These are phyloP conservation scores for Ephialtes manifestator DNA, from an alignment of 2,888 invertebrate genomes.

Conservation along the genomic window DNA sequence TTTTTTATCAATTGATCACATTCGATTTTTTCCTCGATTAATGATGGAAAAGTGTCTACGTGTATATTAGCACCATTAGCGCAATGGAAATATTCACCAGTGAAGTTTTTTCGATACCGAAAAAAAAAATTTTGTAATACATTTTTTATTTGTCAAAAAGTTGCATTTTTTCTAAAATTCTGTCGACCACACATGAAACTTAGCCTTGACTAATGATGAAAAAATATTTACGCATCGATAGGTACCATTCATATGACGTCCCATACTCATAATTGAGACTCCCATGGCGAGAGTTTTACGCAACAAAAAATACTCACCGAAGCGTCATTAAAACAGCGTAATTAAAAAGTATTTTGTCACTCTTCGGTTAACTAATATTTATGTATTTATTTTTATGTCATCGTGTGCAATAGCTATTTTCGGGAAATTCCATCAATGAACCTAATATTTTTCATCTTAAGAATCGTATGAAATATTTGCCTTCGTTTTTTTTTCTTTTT, in stretches of 20 bases:
- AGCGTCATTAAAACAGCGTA: neutral
- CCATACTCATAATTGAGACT: neutral
- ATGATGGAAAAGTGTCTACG: too few species aligned
- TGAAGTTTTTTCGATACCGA: too few species aligned
- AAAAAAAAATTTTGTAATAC: too few species aligned
- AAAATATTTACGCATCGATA: too few species aligned
- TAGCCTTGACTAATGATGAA: too few species aligned
- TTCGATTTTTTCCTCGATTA: too few species aligned
- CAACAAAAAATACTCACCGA: neutral
- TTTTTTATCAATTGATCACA: too few species aligned
- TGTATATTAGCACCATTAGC: neutral
- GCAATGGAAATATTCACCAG: neutral
- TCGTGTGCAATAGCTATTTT: neutral
- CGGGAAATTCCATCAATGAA: neutral
- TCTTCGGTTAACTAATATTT: neutral
- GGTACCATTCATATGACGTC: neutral
- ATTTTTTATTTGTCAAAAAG: too few species aligned
- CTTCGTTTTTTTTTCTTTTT: neutral
- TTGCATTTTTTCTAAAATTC: too few species aligned
- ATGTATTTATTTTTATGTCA: neutral
- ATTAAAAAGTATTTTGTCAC: constrained; percentile 10
- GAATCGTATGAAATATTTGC: neutral
- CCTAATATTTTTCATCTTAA: neutral
- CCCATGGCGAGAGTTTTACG: neutral
- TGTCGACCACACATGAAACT: too few species aligned